phyloP scores from a whole-genome alignment of 2,113 vertebrate genomes.

The Mesoclemmys tuberculata region DNA sequence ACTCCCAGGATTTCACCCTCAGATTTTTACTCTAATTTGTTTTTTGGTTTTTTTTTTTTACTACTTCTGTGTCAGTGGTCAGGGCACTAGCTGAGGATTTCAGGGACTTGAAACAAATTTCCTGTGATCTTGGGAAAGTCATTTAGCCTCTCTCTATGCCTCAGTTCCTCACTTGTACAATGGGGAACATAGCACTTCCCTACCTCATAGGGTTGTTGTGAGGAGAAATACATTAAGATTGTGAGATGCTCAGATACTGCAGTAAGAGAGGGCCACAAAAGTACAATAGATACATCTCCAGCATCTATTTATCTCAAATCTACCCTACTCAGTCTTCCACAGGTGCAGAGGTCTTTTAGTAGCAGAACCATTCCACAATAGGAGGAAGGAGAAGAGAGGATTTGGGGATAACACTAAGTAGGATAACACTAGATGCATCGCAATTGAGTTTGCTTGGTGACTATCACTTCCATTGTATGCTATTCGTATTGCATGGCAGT shows the following conservation, averaged over 20 bases:
- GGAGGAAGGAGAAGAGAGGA: background rate
- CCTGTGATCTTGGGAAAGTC: background rate
- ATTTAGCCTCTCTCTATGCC: background rate
- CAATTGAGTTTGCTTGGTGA: background rate
- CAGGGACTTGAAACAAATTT: too few species aligned
- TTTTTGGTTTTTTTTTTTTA: background rate
- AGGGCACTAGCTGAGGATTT: background rate
- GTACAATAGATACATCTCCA: background rate
- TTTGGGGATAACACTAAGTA: background rate
- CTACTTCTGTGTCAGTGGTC: background rate
- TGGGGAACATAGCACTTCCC: background rate
- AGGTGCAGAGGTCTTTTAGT: background rate
- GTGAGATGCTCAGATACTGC: background rate
- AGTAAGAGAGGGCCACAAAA: background rate
- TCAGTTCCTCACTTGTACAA: background rate
- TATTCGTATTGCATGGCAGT: background rate
- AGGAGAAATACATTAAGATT: background rate
- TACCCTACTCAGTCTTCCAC: background rate
- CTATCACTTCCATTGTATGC: background rate
- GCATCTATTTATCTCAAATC: background rate
- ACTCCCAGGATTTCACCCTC: background rate
- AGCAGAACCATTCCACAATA: background rate
- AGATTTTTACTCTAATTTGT: background rate
- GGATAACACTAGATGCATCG: background rate
- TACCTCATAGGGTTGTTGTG: background rate